Conservation (phyloP, 2,113 vertebrate species). For the Onychostoma macrolepis region DNA sequence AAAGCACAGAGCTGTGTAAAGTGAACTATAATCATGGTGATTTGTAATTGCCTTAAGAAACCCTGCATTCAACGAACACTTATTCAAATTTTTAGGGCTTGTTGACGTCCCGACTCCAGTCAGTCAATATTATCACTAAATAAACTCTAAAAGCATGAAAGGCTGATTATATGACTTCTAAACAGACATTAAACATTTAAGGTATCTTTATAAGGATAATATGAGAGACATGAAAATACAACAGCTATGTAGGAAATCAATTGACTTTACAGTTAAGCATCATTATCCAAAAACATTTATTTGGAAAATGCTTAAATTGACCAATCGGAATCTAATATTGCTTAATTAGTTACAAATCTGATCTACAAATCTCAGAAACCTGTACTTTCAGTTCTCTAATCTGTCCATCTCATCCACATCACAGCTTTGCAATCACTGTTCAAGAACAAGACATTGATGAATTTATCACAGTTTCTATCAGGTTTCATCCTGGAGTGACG, state of each 20-base stretch:
- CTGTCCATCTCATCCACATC: not conserved
- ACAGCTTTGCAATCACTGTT: not conserved
- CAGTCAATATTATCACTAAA: not conserved
- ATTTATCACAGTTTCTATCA: not conserved
- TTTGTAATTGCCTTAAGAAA: conserved; percentile 1
- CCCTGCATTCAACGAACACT: not conserved
- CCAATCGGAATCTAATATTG: not conserved
- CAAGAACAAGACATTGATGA: not conserved
- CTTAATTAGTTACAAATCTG: not conserved
- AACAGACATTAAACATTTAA: too few species aligned
- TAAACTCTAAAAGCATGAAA: not conserved
- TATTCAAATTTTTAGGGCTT: not conserved
- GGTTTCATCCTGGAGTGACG: not conserved
- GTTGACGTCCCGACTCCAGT: not conserved
- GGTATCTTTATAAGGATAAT: too few species aligned
- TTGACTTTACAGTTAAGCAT: not conserved
- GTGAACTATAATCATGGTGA: not conserved
- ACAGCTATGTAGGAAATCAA: not conserved
- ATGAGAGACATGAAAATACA: too few species aligned
- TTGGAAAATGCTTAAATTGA: not conserved
- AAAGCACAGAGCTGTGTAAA: not conserved
- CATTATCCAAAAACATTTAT: not conserved
- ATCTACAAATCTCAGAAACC: not conserved
- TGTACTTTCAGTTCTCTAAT: not conserved
- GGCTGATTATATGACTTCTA: not conserved